Evolutionary conservation across 2,797 vertebrate species (phyloP), one percentile per base, ranked within the genome.

Genomic region (Hephaestus fuliginosus): DNA sequence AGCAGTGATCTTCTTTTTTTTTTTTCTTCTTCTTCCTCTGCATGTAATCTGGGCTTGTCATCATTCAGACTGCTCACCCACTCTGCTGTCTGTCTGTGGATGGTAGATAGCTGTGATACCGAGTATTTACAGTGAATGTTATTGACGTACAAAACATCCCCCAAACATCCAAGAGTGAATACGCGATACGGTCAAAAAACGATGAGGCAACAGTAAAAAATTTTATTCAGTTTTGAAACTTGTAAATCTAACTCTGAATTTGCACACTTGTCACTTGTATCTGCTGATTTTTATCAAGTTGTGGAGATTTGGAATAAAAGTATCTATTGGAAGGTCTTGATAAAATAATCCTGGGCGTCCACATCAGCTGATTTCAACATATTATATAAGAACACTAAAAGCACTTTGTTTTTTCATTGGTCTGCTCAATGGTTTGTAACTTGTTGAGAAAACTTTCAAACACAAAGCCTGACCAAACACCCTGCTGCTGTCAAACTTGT

Each of bases 11-110:
- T 73, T 84, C 58, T 55, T 63, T 53, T 33, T 33, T 3, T 33
- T 33, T 33, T 33, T 33, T 33, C 30, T 3, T 33, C 30, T 33
- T 22, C 80, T 73, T 65, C 22, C 69, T 78, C 66, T 70, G n/a
- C 52, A 55, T 82, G 84, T 76, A 89, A 84, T 90, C 88, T 87
- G 74, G 72, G 57, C 76, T 78, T 88, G 67, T 88, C 74, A 86
- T 89, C 85, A 82, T 71, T 85, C 60, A 77, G 55, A 63, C 55
- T 49, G 65, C 33, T 78, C 46, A 63, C 58, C 70, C 64, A 75
- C 70, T 72, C 64, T 71, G 68, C 46, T 81, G 58, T 62, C 49
- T 82, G n/a, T 82, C 64, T 74, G 14, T 65, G 53, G 56, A 80
- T 46, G 49, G 39, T 53, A 57, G 55, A 78, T 20, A 33, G 12